Conservation (phyloP, 2,888 invertebrate genomes). For the Tipula helvola region DNA sequence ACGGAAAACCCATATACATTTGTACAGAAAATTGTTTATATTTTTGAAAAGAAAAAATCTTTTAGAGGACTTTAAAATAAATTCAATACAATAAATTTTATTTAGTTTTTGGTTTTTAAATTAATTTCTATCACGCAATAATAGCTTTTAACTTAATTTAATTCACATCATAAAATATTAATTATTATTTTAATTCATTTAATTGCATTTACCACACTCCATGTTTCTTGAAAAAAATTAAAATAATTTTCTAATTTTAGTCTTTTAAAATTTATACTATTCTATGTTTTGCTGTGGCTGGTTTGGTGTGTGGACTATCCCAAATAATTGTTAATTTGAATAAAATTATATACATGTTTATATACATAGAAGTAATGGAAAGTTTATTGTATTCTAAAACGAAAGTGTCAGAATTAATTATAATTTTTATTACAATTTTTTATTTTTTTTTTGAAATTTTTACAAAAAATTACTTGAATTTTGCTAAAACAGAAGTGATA, state of each 20-base stretch:
- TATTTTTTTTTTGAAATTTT: not conserved
- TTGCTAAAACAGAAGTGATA: not conserved
- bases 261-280: not conserved
- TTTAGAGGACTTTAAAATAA: not conserved
- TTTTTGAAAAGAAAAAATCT: not conserved
- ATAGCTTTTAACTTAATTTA: not conserved
- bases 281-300: not conserved
- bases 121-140: not conserved
- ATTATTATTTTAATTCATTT: not conserved
- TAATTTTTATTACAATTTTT: not conserved
- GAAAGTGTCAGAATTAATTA: slow-evolving; percentile 4
- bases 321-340: slow-evolving; percentile 4
- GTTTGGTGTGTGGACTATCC: not conserved
- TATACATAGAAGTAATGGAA: not conserved
- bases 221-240: not conserved
- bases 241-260: not conserved
- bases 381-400: slow-evolving; percentile 4
- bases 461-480: not conserved
- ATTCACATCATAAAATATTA: not conserved
- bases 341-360: not conserved
- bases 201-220: slow-evolving; percentile 4
- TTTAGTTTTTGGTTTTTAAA: not conserved
- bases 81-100: not conserved
- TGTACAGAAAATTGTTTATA: not conserved
- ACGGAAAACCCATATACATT: not conserved